A percentile compares a stretch with the other conserved stretches of the same genome.
Conservation (phyloP, 2,113 vertebrate genomes). For the Neodontobutis hainanensis region DNA sequence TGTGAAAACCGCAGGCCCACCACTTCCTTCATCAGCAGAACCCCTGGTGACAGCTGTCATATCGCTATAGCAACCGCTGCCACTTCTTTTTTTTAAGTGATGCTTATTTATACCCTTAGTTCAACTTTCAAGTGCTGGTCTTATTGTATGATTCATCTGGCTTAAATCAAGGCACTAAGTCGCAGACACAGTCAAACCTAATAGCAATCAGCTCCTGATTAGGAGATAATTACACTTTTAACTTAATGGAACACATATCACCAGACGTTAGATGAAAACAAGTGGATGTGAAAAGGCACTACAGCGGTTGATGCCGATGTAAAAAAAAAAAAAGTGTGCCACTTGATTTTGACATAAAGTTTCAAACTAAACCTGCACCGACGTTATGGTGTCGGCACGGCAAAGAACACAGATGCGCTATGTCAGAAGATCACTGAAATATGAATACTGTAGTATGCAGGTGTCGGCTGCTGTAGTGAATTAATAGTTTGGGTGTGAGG, state of each 20-base stretch:
- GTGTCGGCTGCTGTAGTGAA: neutral
- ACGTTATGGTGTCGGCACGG: no score
- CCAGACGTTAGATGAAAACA: neutral
- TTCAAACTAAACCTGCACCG: no score
- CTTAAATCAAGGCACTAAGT: constrained; percentile 29
- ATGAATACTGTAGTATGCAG: constrained; percentile 10
- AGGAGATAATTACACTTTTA: constrained; percentile 24
- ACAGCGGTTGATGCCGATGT: no score
- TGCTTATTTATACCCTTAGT: constrained; percentile 64
- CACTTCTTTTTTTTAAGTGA: constrained; percentile 35
- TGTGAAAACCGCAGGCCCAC: constrained; percentile 56
- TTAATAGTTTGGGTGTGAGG: constrained; percentile 31
- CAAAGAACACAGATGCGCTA: constrained; percentile 15
- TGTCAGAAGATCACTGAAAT: constrained; percentile 22
- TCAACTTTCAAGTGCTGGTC: constrained; percentile 51
- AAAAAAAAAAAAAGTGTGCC: no score
- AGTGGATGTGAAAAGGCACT: neutral
- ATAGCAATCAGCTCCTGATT: constrained; percentile 3
- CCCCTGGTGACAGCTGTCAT: constrained; percentile 62
- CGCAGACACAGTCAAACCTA: constrained; percentile 8
- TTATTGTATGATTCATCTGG: constrained; percentile 39
- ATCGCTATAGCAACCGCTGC: constrained; percentile 55
- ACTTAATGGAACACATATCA: constrained; percentile 2
- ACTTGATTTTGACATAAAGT: no score
- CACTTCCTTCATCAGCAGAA: constrained; percentile 41